Evolutionary conservation across 2,888 invertebrate species (phyloP).

Genomic region (Zele albiditarsus): DNA sequence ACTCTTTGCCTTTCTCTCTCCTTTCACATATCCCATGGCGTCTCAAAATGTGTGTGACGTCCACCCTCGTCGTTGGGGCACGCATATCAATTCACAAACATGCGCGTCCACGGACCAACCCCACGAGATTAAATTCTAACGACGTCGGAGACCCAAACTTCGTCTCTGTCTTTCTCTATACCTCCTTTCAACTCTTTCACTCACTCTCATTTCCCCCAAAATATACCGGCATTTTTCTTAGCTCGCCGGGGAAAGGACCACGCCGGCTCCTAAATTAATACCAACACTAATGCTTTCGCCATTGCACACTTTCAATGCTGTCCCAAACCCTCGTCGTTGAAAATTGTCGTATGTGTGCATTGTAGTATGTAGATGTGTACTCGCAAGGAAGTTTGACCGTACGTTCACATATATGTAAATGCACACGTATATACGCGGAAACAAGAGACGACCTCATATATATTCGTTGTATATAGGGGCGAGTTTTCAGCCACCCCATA

Average conservation of each 20-base stretch:
- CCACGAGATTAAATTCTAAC: slow-evolving; percentile 70
- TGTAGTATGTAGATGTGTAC: slow-evolving; percentile 24
- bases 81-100: slow-evolving; percentile 48
- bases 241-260: slow-evolving; percentile 59
- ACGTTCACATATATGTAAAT: slow-evolving; percentile 19
- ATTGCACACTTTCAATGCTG: slow-evolving; percentile 30
- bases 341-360: slow-evolving; percentile 35
- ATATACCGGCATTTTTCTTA: slow-evolving; percentile 69
- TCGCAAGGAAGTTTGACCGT: slow-evolving; percentile 33
- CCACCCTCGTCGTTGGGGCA: slow-evolving; percentile 38
- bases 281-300: slow-evolving; percentile 53
- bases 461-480: slow-evolving; percentile 44
- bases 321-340: slow-evolving; percentile 23
- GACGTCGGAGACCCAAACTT: slow-evolving; percentile 50
- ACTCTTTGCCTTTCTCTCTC: slow-evolving; percentile 28
- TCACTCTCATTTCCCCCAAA: slow-evolving; percentile 11
- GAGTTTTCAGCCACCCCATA: slow-evolving; percentile 42
- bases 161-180: slow-evolving; percentile 17
- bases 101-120: slow-evolving; percentile 41
- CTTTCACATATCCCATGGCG: slow-evolving; percentile 28
- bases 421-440: slow-evolving; percentile 24
- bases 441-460: slow-evolving; percentile 41
- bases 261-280: slow-evolving; percentile 68
- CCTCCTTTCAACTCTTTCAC: background rate
- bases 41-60: slow-evolving; percentile 44